phyloP scores from a whole-genome alignment of 2,888 invertebrate genomes.

The Mythimna ferrago region DNA sequence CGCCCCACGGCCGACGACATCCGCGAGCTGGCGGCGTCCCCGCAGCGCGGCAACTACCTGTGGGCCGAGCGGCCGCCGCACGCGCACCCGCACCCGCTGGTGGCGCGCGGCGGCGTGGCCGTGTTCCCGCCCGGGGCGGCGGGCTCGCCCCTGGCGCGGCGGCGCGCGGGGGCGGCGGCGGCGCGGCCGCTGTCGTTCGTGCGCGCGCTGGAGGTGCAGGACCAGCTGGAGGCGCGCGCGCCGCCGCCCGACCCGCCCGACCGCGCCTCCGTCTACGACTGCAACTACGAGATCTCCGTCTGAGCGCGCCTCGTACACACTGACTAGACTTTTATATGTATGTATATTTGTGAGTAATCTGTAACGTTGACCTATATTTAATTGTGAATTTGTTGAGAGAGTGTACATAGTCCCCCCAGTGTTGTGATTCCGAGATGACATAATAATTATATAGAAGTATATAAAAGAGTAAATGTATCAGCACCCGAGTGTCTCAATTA shows the following conservation, averaged over 20 bases:
- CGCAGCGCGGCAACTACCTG: conserved; percentile 92
- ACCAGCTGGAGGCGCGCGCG: conserved; percentile 95
- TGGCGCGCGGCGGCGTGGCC: conserved; percentile 78
- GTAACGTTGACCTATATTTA: conserved; percentile 83
- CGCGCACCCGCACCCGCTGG: conserved; percentile 70
- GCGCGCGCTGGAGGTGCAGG: conserved; percentile 96
- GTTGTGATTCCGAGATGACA: conserved; percentile 84
- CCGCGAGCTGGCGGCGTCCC: conserved; percentile 96
- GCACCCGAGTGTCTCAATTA: conserved; percentile 70
- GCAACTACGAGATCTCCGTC: conserved; percentile 98
- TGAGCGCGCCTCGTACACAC: conserved; percentile 85
- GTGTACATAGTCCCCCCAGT: conserved; percentile 86
- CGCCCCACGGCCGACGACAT: conserved; percentile 92
- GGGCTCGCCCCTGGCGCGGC: conserved; percentile 78
- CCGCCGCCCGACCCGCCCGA: conserved; percentile 92
- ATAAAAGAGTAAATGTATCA: conserved; percentile 62
- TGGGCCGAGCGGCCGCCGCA: conserved; percentile 87
- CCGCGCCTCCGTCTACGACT: conserved; percentile 97
- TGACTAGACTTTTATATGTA: conserved; percentile 76
- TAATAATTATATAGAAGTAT: conserved; percentile 68
- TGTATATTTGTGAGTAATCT: conserved; percentile 85
- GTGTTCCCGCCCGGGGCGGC: conserved; percentile 83
- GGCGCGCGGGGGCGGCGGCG: conserved; percentile 87
- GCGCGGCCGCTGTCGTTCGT: conserved; percentile 97
- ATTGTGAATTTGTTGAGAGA: conserved; percentile 79